These are phyloP conservation scores for Callinectes sapidus DNA, from an alignment of 2,888 invertebrate genomes.

Conservation along the genomic window DNA sequence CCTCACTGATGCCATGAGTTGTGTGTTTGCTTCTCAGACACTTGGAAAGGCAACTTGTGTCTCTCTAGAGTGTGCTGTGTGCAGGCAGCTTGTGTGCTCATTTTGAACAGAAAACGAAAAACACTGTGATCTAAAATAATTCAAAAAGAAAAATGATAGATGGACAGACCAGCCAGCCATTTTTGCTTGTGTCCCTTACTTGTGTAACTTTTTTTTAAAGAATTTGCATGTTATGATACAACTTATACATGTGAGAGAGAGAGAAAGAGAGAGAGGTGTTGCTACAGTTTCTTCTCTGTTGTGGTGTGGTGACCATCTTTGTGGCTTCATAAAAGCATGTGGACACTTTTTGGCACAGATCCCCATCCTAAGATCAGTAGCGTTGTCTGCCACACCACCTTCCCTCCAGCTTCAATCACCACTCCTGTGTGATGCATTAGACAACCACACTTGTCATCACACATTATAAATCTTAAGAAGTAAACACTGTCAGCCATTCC, in stretches of 20 bases:
- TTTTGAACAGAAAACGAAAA: background rate
- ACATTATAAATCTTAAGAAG: background rate
- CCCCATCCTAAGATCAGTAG: too few relatives aligned
- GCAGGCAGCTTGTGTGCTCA: background rate
- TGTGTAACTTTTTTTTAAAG: background rate
- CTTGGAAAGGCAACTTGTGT: background rate
- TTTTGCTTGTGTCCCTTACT: background rate
- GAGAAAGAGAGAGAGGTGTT: background rate
- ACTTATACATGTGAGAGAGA: background rate
- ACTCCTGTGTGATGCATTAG: background rate
- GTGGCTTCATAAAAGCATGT: too few relatives aligned
- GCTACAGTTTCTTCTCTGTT: background rate
- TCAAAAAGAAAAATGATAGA: background rate
- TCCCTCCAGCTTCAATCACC: background rate
- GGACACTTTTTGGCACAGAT: too few relatives aligned
- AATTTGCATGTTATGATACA: background rate
- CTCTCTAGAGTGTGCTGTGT: background rate
- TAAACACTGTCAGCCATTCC: background rate
- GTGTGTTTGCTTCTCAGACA: background rate
- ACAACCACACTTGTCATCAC: background rate
- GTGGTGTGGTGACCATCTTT: background rate
- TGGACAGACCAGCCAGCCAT: background rate
- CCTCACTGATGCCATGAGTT: background rate
- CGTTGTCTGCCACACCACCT: background rate
- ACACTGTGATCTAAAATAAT: background rate